A percentile compares a stretch with the other conserved stretches of the same genome.
Conservation (phyloP, 2,888 invertebrate species). For the Protophormia terraenovae region DNA sequence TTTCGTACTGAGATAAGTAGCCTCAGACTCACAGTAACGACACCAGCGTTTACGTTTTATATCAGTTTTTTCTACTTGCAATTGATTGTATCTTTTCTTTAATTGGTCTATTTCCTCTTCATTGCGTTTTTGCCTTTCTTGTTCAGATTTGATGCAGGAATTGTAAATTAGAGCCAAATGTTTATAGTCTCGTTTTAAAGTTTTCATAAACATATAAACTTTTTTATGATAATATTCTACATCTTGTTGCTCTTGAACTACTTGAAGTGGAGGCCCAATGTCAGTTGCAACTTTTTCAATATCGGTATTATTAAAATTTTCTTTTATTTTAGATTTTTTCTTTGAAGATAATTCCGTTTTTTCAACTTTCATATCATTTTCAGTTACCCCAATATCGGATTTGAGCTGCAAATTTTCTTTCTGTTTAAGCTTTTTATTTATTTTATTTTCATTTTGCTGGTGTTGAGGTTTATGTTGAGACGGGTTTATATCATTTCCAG, state of each 20-base stretch:
- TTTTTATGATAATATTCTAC: not conserved
- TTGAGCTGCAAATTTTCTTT: no score
- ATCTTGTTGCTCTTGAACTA: not conserved
- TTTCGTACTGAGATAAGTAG: constrained; percentile 52
- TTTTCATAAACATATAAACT: not conserved
- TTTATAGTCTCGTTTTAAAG: constrained; percentile 24
- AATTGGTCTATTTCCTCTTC: constrained; percentile 56
- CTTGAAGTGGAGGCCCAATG: not conserved
- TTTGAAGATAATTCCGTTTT: not conserved
- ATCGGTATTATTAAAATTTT: not conserved
- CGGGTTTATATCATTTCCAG: no score
- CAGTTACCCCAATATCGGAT: no score
- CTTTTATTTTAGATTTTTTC: not conserved
- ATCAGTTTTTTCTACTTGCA: constrained; percentile 60
- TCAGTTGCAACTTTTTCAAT: not conserved
- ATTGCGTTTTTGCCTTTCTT: constrained; percentile 14
- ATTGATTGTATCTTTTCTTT: constrained; percentile 25
- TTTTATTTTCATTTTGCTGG: no score
- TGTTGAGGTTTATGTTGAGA: no score
- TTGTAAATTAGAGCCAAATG: not conserved
- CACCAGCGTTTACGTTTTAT: constrained; percentile 73
- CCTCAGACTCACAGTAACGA: constrained; percentile 69
- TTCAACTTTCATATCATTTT: no score
- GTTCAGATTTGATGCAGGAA: not conserved
- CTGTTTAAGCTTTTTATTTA: no score